Evolutionary conservation across 2,888 invertebrate genomes (phyloP).

Genomic region (Ethmia dodecea): DNA sequence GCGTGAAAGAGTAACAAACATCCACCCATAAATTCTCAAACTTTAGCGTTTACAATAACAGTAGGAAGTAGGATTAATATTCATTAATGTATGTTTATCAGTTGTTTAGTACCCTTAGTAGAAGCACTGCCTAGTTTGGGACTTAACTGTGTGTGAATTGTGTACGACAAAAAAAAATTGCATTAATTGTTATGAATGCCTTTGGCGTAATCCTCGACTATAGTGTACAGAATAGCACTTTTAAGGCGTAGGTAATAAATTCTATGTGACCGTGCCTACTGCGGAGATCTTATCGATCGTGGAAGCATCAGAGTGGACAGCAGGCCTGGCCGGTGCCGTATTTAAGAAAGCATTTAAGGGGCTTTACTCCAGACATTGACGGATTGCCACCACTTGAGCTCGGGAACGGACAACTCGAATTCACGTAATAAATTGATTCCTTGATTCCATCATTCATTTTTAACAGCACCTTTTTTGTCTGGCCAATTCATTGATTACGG

Average conservation of each 20-base stretch:
- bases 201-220: no score
- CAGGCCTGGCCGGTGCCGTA: slow-evolving; percentile 33
- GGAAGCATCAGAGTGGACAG: slow-evolving; percentile 45
- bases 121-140: no score
- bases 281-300: slow-evolving; percentile 41
- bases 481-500: slow-evolving; percentile 21
- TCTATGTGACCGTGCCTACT: neutral
- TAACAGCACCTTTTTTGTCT: slow-evolving; percentile 18
- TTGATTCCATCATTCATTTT: slow-evolving; percentile 28
- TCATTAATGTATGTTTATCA: no score
- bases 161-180: no score
- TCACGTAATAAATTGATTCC: slow-evolving; percentile 26
- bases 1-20: no score
- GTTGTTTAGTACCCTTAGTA: no score
- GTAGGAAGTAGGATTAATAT: no score
- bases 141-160: no score
- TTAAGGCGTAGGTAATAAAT: neutral
- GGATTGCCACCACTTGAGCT: slow-evolving; percentile 50
- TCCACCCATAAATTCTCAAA: no score
- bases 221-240: no score
- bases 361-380: slow-evolving; percentile 65
- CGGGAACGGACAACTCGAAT: slow-evolving; percentile 21
- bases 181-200: no score
- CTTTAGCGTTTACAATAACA: no score
- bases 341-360: slow-evolving; percentile 64